Evolutionary conservation across 2,113 vertebrate genomes (phyloP).

Genomic region (Hepsetus odoe): DNA sequence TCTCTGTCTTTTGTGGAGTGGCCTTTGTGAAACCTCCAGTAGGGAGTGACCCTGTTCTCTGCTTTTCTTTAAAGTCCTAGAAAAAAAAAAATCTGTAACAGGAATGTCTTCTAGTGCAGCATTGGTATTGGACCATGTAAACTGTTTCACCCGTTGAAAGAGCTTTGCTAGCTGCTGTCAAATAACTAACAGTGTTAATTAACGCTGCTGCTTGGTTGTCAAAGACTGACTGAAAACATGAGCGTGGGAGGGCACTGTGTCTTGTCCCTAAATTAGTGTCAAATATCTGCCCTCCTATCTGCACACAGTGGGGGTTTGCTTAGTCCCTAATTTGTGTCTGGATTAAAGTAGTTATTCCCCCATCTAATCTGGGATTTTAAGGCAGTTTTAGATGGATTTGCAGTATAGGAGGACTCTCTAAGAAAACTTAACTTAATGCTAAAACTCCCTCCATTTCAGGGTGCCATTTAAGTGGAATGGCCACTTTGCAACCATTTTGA

Average conservation of each 20-base stretch:
- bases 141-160: background rate
- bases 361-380: constrained; percentile 60
- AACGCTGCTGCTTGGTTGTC: constrained; percentile 12
- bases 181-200: constrained; percentile 5
- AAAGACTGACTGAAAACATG: constrained; percentile 4
- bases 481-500: background rate
- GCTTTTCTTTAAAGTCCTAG: background rate
- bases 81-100: background rate
- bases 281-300: constrained; percentile 41
- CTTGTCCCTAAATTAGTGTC: constrained; percentile 55
- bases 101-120: background rate
- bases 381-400: constrained; percentile 34
- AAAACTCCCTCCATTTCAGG: background rate
- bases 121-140: background rate
- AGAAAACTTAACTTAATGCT: background rate
- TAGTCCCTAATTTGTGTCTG: constrained; percentile 55
- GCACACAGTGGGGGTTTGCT: constrained; percentile 36
- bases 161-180: constrained; percentile 1
- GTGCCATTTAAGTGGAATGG: background rate
- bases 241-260: background rate
- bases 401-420: background rate
- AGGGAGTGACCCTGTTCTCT: too few species aligned
- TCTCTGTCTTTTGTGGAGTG: too few species aligned
- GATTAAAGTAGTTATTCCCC: constrained; percentile 61
- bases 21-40: too few species aligned